Evolutionary conservation across 2,113 vertebrate species (phyloP).

Genomic region (Pitta sordida): DNA sequence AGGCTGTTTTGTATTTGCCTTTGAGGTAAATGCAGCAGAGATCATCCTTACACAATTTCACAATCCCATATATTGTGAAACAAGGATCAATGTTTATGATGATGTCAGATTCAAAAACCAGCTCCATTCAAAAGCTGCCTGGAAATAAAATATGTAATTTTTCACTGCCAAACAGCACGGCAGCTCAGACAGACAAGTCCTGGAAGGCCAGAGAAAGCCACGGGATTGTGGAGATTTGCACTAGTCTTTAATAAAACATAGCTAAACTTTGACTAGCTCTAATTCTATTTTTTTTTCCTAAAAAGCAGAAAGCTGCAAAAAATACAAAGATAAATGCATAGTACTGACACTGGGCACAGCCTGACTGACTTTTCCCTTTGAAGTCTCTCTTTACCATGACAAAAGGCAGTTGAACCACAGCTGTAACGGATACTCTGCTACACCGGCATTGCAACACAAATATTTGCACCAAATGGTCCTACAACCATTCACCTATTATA

Average conservation of each 20-base stretch:
- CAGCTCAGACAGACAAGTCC: background rate
- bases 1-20: background rate
- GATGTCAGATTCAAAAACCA: background rate
- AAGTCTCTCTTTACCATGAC: background rate
- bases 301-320: background rate
- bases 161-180: background rate
- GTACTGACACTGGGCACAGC: background rate
- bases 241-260: background rate
- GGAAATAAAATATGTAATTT: background rate
- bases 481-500: background rate
- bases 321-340: background rate
- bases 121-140: background rate
- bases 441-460: background rate
- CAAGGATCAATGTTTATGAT: background rate
- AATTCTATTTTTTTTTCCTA: background rate
- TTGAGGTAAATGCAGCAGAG: background rate
- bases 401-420: background rate
- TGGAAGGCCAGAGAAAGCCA: background rate
- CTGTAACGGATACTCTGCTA: background rate
- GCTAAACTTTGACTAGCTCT: background rate
- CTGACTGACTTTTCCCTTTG: background rate
- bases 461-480: background rate
- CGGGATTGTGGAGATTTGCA: background rate
- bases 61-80: background rate
- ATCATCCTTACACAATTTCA: background rate